Conservation (phyloP, 2,113 vertebrate species). For the Danionella cerebrum region DNA sequence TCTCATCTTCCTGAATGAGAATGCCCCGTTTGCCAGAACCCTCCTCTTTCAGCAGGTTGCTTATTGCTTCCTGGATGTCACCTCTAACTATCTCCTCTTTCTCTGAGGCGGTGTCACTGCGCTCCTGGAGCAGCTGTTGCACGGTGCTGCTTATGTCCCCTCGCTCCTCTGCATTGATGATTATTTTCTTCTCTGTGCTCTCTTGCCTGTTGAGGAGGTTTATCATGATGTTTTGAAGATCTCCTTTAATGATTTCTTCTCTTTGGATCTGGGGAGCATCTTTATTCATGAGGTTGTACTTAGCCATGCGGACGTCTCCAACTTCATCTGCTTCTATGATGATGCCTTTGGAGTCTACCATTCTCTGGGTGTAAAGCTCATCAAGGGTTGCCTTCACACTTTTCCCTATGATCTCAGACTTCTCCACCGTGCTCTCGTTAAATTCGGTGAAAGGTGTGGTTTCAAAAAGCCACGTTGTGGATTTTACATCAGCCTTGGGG, state of each 20-base stretch:
- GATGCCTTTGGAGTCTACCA: slow-evolving; percentile 78
- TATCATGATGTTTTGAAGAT: slow-evolving; percentile 80
- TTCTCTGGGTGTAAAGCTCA: slow-evolving; percentile 76
- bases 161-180: slow-evolving; percentile 76
- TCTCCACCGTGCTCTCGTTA: slow-evolving; percentile 69
- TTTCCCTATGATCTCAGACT: slow-evolving; percentile 78
- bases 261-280: slow-evolving; percentile 78
- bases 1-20: slow-evolving; percentile 86
- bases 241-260: slow-evolving; percentile 76
- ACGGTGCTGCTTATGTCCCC: slow-evolving; percentile 76
- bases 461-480: slow-evolving; percentile 87
- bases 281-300: slow-evolving; percentile 83
- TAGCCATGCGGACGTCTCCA: slow-evolving; percentile 84
- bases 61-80: slow-evolving; percentile 78
- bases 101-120: slow-evolving; percentile 58
- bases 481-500: slow-evolving; percentile 78
- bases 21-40: slow-evolving; percentile 72
- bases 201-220: slow-evolving; percentile 73
- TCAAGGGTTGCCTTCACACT: slow-evolving; percentile 80
- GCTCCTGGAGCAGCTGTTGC: slow-evolving; percentile 73
- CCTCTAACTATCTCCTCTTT: slow-evolving; percentile 77
- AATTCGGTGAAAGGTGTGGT: slow-evolving; percentile 81
- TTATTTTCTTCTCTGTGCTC: slow-evolving; percentile 57
- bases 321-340: slow-evolving; percentile 84
- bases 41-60: slow-evolving; percentile 68